Conservation (phyloP, 1,140 invertebrate species). For the Copidosoma floridanum region DNA sequence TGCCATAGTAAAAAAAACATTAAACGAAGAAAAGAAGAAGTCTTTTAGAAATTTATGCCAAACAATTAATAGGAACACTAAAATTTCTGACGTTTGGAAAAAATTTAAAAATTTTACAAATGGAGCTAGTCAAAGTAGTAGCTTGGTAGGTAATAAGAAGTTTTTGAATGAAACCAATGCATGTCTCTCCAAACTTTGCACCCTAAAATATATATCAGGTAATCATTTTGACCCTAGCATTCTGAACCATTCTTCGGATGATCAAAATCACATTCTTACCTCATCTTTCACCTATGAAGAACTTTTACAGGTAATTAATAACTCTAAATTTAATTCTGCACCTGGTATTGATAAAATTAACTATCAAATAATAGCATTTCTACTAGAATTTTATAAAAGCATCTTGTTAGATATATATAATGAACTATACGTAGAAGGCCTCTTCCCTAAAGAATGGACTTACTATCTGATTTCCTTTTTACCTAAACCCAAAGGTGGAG, state of each 20-base stretch:
- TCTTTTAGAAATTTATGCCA: neutral
- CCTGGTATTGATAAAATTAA: conserved; percentile 1
- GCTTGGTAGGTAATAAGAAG: neutral
- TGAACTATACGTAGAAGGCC: neutral
- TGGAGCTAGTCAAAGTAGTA: neutral
- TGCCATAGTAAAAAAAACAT: neutral
- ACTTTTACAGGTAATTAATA: no score
- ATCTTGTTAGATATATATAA: neutral
- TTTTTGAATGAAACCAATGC: neutral
- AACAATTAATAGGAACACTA: conserved; percentile 10
- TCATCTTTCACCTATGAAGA: no score
- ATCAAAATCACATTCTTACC: neutral
- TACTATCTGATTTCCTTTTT: conserved; percentile 5
- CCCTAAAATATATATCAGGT: neutral
- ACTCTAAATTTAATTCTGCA: neutral
- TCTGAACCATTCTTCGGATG: neutral
- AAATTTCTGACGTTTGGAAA: conserved; percentile 4
- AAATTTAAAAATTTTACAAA: conserved; percentile 9
- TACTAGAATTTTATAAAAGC: conserved; percentile 1
- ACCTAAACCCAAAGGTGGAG: conserved; percentile 4
- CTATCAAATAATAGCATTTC: neutral
- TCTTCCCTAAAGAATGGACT: neutral
- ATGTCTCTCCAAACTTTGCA: neutral
- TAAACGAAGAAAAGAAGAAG: neutral
- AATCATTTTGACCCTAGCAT: neutral